Percentiles rank a stretch among this genome's conserved stretches.
These are phyloP conservation scores for Caenorhabditis sp. DNA, from an alignment of 2,888 invertebrate genomes.

Conservation along the genomic window DNA sequence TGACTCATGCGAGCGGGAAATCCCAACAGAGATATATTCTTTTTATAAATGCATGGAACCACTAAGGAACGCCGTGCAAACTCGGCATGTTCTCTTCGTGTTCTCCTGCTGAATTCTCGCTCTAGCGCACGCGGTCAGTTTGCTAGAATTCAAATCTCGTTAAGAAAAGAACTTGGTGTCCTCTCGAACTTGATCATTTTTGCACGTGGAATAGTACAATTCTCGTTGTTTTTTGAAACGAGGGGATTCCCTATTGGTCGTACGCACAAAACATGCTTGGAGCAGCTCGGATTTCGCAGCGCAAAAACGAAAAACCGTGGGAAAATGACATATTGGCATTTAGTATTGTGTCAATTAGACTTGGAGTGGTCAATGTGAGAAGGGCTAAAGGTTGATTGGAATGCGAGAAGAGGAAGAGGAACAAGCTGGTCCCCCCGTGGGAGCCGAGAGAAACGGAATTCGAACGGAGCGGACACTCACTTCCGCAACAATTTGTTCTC, in stretches of 20 bases:
- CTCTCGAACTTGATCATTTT: too few relatives aligned
- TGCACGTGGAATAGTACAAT: background rate
- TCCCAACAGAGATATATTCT: too few relatives aligned
- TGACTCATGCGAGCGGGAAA: background rate
- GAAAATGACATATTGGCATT: constrained; percentile 17
- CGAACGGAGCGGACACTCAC: background rate
- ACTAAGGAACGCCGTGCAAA: too few relatives aligned
- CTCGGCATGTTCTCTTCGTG: too few relatives aligned
- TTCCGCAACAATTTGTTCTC: background rate
- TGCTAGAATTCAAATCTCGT: too few relatives aligned
- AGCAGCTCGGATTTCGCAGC: constrained; percentile 23
- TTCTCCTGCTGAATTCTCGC: too few relatives aligned
- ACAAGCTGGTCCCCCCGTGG: background rate
- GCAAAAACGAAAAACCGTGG: constrained; percentile 36
- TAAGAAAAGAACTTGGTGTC: too few relatives aligned
- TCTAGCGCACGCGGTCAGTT: too few relatives aligned
- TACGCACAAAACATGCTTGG: constrained; percentile 39
- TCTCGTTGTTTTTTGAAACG: background rate
- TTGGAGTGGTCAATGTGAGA: background rate
- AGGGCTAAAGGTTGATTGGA: constrained; percentile 15
- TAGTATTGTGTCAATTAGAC: constrained; percentile 16
- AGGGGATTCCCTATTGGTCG: background rate
- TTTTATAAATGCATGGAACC: too few relatives aligned
- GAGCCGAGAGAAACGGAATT: background rate
- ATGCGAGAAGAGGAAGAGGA: background rate